A percentile compares a stretch with the other conserved stretches of the same genome.
phyloP scores from a whole-genome alignment of 1,140 invertebrate genomes.

The Leptinotarsa defecta region DNA sequence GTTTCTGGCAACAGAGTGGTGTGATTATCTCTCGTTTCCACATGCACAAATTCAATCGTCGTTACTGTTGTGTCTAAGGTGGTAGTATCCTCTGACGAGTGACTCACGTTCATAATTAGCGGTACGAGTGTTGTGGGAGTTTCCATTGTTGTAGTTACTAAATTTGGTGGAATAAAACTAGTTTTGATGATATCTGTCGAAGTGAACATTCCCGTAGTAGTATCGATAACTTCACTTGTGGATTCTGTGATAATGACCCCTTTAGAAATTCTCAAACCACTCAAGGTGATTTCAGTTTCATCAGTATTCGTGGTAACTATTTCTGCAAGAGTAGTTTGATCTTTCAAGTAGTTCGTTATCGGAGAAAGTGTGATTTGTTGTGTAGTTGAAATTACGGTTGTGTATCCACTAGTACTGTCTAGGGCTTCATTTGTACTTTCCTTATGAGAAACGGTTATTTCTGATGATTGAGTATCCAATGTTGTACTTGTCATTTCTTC shows the following conservation, averaged over 20 bases:
- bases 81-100: not conserved
- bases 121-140: conserved; percentile 16
- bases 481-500: not conserved
- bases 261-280: conserved; percentile 25
- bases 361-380: not conserved
- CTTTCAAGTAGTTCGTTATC: conserved; percentile 15
- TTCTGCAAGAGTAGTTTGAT: conserved; percentile 2
- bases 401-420: not conserved
- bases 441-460: not conserved
- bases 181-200: not conserved
- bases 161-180: too few species aligned
- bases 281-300: not conserved
- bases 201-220: not conserved
- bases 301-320: conserved; percentile 26
- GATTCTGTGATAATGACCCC: not conserved
- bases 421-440: too few species aligned
- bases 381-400: conserved; percentile 6
- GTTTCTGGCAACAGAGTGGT: conserved; percentile 36
- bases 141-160: conserved; percentile 1
- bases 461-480: not conserved
- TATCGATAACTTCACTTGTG: conserved; percentile 17
- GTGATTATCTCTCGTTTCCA: conserved; percentile 29
- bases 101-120: not conserved
- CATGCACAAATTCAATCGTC: conserved; percentile 27
- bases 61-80: conserved; percentile 17